A percentile compares a stretch with the other conserved stretches of the same genome.
Evolutionary conservation across 2,888 invertebrate genomes (phyloP).

Genomic region (Ligdia adustata): DNA sequence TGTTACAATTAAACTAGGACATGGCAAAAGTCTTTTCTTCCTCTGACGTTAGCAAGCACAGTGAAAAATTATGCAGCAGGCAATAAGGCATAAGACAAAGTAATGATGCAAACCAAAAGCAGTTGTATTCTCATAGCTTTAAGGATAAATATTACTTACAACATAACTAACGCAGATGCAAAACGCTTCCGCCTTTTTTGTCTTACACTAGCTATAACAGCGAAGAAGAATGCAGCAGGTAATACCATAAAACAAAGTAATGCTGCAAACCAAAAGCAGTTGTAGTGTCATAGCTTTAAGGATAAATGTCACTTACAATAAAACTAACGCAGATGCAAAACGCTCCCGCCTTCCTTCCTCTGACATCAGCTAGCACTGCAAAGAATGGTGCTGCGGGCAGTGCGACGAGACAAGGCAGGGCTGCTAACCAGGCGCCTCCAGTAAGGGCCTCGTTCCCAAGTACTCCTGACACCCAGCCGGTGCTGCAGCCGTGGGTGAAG

Average conservation of each 20-base stretch:
- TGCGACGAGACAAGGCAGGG: slow-evolving; percentile 71
- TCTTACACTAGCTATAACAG: too few relatives aligned
- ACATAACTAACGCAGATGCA: too few relatives aligned
- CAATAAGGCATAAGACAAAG: too few relatives aligned
- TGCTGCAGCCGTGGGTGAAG: slow-evolving; percentile 78
- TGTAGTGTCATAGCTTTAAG: neutral
- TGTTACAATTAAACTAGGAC: too few relatives aligned
- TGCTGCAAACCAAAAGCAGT: too few relatives aligned
- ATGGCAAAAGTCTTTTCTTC: too few relatives aligned
- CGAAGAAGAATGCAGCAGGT: too few relatives aligned
- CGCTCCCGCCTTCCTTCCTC: slow-evolving; percentile 69
- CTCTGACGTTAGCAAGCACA: too few relatives aligned
- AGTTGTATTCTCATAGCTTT: neutral
- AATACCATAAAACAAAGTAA: too few relatives aligned
- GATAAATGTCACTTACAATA: slow-evolving; percentile 63
- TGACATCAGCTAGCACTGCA: slow-evolving; percentile 71
- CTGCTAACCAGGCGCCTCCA: slow-evolving; percentile 77
- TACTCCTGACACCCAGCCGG: slow-evolving; percentile 77
- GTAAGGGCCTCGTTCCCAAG: slow-evolving; percentile 71
- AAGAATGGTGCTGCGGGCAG: slow-evolving; percentile 76
- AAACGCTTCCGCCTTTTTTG: too few relatives aligned
- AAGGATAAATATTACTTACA: neutral
- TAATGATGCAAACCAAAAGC: too few relatives aligned
- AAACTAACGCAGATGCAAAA: slow-evolving; percentile 68
- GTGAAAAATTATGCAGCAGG: too few relatives aligned